Evolutionary conservation across 2,888 invertebrate genomes (phyloP), one percentile per base, ranked within the genome.

Genomic region (Laothoe populi): DNA sequence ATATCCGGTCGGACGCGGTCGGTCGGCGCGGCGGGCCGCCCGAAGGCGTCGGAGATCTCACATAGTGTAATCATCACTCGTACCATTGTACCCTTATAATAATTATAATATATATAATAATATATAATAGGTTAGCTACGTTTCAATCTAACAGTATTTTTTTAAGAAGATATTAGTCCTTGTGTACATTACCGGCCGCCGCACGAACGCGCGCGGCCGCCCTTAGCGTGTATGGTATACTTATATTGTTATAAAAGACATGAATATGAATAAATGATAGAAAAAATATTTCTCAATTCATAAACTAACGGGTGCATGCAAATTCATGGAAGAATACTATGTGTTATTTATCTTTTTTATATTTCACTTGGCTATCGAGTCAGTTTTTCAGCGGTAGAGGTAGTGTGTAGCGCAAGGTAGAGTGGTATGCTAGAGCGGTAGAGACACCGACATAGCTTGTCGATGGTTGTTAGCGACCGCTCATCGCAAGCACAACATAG

Each of bases 81-180:
- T 89, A 90, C 88, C 86, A 89, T 88, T 86, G 86, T 90, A 90
- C 90, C 86, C 88, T 90, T 87, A 84, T 82, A 83, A 87, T 84
- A 85, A 84, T 87, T 68, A 78, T 84, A 81, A 84, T 90, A 89
- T 88, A 88, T 87, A 90, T 90, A 88, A 87, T 74, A 80, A 87
- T 74, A 80, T 83, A 83, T 79, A 81, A 86, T 92, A 92, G 92
- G 86, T 82, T 91, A 92, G 92, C 90, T 90, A 90, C 87, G 86
- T 92, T 92, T 92, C 92, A 91, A 92, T 92, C 92, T 92, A 92
- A 92, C 92, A 92, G 92, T 92, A 92, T 92, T 92, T 92, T 92
- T 92, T 91, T 92, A 92, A 92, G 88, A 92, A 92, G 92, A 92
- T 92, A 92, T 92, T 92, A 92, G 92, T 89, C 90, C 90, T 90